Base-by-base conservation (phyloP, 2,888 invertebrate genomes). In the Graphium colonna region DNA sequence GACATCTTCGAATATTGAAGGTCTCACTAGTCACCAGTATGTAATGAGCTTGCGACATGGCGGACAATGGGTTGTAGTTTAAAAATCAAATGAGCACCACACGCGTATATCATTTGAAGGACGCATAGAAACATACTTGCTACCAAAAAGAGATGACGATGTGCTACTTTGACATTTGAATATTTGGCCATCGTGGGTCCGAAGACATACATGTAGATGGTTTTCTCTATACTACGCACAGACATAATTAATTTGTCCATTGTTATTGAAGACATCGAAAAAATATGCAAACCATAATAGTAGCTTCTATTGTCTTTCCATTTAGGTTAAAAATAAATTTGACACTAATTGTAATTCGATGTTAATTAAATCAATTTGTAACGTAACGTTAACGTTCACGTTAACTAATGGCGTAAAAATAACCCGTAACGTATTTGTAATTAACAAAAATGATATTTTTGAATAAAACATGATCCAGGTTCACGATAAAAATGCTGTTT, bases 301-400 rank as follows among this genome's bases (percentile, higher is more conserved):
- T 43, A 16, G 36, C 18, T 13, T 39, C 42, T 42, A 40, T 52
- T 52, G 33, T 51, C 18, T 38, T 48, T 31, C 8, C 3, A 17
- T 52, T 41, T 41, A 21, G n/a, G 3, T 46, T 46, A 45, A 28
- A 38, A 40, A 51, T 52, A 12, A 26, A 46, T 52, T 41, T 31
- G 0, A 26, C 16, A 40, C 4, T 46, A 33, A 46, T 46, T 13
- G 13, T 45, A n/a, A 18, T 51, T 45, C 9, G 28, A 51, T 51
- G 45, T 13, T 31, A 51, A 51, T 51, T 1, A 1, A 33, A 8
- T 28, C 13, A 1, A 16, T 26, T 47, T 9, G 16, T 21, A 3
- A 21, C 5, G 21, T 21, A 3, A 21, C n/a, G 26, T 45, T 31
- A 31, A 31, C 31, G n/a, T n/a, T n/a, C n/a, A n/a, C n/a, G n/a